Evolutionary conservation across 2,113 vertebrate species (phyloP).

Genomic region (Zeus faber): DNA sequence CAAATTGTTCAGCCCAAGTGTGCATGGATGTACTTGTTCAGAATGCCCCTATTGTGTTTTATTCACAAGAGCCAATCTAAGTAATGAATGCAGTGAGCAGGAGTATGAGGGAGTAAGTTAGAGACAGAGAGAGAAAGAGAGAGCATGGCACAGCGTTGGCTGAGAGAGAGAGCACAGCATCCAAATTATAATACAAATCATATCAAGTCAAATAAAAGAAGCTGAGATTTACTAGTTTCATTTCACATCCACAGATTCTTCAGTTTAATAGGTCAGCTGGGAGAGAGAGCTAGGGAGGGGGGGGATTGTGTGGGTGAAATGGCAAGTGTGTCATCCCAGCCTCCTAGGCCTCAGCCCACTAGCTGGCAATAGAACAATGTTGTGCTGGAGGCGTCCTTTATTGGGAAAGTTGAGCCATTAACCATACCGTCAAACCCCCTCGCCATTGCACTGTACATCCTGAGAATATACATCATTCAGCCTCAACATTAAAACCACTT

Average conservation of each 20-base stretch:
- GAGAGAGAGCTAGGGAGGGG: slow-evolving; percentile 15
- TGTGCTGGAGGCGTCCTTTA: slow-evolving; percentile 63
- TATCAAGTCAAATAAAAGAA: slow-evolving; percentile 76
- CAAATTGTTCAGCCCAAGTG: too few relatives aligned
- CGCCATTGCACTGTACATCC: slow-evolving; percentile 37
- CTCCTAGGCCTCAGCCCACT: slow-evolving; percentile 56
- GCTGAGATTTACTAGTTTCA: slow-evolving; percentile 75
- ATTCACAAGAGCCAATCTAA: slow-evolving; percentile 64
- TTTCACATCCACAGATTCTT: slow-evolving; percentile 74
- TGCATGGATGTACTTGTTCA: slow-evolving; percentile 16
- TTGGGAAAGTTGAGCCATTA: slow-evolving; percentile 57
- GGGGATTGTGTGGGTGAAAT: slow-evolving; percentile 58
- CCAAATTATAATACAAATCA: slow-evolving; percentile 78
- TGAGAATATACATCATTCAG: too few relatives aligned
- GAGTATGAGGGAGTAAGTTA: slow-evolving; percentile 40
- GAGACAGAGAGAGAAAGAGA: slow-evolving; percentile 38
- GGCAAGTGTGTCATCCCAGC: slow-evolving; percentile 54
- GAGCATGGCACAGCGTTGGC: too few relatives aligned
- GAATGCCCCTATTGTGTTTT: slow-evolving; percentile 44
- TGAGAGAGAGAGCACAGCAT: slow-evolving; percentile 49
- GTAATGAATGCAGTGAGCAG: slow-evolving; percentile 64
- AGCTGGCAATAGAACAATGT: slow-evolving; percentile 63
- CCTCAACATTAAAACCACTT: too few relatives aligned
- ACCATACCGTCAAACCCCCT: slow-evolving; percentile 47
- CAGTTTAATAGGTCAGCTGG: slow-evolving; percentile 73